Percentiles rank a stretch among this genome's conserved stretches.
phyloP scores from a whole-genome alignment of 2,797 vertebrate species.

The Lemur catta region DNA sequence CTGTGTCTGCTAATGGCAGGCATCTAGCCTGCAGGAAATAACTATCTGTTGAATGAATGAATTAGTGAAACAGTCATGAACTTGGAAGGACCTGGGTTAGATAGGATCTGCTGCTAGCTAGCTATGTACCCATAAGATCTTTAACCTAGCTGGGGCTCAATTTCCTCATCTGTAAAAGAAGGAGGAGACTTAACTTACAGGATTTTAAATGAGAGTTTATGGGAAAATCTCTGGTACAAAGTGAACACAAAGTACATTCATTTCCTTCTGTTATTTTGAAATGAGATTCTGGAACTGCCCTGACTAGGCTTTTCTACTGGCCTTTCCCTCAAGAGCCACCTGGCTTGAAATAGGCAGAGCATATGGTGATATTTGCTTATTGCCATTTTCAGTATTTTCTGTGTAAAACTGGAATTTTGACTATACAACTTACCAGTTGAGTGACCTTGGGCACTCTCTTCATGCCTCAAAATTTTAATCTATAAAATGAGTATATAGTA shows the following conservation, averaged over 20 bases:
- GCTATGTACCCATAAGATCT: background rate
- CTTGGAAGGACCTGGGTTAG: background rate
- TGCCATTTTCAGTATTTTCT: background rate
- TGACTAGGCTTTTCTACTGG: background rate
- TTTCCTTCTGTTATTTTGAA: conserved; percentile 2
- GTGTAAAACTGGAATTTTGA: background rate
- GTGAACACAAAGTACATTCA: background rate
- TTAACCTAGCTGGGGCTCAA: background rate
- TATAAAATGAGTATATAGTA: background rate
- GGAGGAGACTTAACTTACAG: background rate
- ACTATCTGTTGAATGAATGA: background rate
- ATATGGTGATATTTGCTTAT: conserved; percentile 23
- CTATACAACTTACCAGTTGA: background rate
- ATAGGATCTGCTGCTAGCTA: background rate
- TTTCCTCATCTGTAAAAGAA: conserved; percentile 8
- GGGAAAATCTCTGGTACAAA: background rate
- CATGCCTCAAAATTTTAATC: background rate
- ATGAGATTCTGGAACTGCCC: background rate
- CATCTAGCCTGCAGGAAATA: background rate
- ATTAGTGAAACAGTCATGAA: background rate
- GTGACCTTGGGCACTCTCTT: background rate
- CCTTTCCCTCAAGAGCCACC: background rate
- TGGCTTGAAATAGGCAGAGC: background rate
- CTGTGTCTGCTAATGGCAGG: background rate
- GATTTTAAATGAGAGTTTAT: conserved; percentile 8